Conservation (phyloP, 2,888 invertebrate species). For the Apoderus coryli region DNA sequence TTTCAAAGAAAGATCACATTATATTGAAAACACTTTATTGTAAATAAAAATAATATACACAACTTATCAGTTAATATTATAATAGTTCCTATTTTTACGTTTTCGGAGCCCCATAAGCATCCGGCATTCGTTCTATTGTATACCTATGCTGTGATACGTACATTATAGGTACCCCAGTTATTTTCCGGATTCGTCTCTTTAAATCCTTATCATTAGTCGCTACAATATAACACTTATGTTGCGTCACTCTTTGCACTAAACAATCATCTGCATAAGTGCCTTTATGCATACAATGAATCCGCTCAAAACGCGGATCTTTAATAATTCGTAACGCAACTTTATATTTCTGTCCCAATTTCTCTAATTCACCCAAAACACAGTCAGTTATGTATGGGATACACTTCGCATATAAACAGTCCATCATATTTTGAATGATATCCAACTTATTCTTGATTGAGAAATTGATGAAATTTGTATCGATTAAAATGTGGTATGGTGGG, state of each 20-base stretch:
- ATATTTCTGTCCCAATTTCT: slow-evolving; percentile 91
- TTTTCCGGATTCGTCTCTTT: slow-evolving; percentile 87
- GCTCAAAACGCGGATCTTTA: slow-evolving; percentile 87
- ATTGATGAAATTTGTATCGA: slow-evolving; percentile 98
- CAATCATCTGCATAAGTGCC: slow-evolving; percentile 99
- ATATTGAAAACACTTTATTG: slow-evolving; percentile 1
- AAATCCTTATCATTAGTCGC: slow-evolving; percentile 98
- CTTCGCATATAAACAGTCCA: slow-evolving; percentile 98
- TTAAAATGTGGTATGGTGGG: slow-evolving; percentile 90
- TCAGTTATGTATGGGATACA: slow-evolving; percentile 97
- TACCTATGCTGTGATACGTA: slow-evolving; percentile 85
- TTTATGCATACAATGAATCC: slow-evolving; percentile 86
- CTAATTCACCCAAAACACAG: slow-evolving; percentile 94
- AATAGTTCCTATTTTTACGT: slow-evolving; percentile 8
- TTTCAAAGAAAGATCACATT: too few relatives aligned
- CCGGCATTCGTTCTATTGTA: slow-evolving; percentile 97
- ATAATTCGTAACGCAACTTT: slow-evolving; percentile 87
- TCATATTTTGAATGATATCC: slow-evolving; percentile 93
- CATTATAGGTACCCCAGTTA: slow-evolving; percentile 99
- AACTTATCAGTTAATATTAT: background rate
- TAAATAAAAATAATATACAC: slow-evolving; percentile 1
- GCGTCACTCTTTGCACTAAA: slow-evolving; percentile 84
- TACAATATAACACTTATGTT: slow-evolving; percentile 99
- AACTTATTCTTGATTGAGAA: slow-evolving; percentile 96
- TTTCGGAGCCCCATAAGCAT: slow-evolving; percentile 91